These are phyloP conservation scores for Xanthostigma xanthostigma DNA, from an alignment of 2,888 invertebrate genomes.

Conservation along the genomic window DNA sequence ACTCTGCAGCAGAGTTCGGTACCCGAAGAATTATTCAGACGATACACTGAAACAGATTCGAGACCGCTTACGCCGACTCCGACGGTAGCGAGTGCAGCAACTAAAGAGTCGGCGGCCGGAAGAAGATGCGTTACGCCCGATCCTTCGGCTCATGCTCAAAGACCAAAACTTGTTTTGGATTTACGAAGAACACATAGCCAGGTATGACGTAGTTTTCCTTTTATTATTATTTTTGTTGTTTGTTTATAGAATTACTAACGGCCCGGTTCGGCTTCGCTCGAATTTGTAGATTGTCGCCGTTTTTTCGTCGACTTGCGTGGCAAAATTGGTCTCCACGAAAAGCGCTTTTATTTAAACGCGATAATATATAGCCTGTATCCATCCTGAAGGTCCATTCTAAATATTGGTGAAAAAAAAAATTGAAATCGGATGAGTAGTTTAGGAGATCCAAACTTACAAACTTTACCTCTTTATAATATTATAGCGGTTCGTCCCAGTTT, in stretches of 20 bases:
- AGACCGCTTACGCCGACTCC: conserved; percentile 68
- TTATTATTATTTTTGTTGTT: background rate
- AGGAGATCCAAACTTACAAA: too few relatives aligned
- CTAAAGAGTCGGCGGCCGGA: conserved; percentile 48
- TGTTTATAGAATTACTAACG: background rate
- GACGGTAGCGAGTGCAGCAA: conserved; percentile 56
- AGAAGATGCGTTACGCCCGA: conserved; percentile 57
- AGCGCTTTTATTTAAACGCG: too few relatives aligned
- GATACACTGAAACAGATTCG: conserved; percentile 74
- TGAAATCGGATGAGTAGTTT: too few relatives aligned
- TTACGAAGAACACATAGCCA: conserved; percentile 51
- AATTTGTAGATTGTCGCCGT: too few relatives aligned
- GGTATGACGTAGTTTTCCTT: conserved; percentile 26
- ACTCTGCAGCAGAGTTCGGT: conserved; percentile 18
- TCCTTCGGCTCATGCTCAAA: conserved; percentile 33
- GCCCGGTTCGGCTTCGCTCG: background rate
- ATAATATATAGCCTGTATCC: too few relatives aligned
- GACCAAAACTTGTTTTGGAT: conserved; percentile 58
- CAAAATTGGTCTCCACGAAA: too few relatives aligned
- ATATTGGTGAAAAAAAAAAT: too few relatives aligned
- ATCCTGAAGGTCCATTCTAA: too few relatives aligned
- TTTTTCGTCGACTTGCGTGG: too few relatives aligned
- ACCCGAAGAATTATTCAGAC: conserved; percentile 59
- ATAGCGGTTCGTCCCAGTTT: too few relatives aligned
- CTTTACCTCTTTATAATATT: too few relatives aligned